Base-by-base conservation (phyloP, 2,888 invertebrate genomes). In the Helleia helle region DNA sequence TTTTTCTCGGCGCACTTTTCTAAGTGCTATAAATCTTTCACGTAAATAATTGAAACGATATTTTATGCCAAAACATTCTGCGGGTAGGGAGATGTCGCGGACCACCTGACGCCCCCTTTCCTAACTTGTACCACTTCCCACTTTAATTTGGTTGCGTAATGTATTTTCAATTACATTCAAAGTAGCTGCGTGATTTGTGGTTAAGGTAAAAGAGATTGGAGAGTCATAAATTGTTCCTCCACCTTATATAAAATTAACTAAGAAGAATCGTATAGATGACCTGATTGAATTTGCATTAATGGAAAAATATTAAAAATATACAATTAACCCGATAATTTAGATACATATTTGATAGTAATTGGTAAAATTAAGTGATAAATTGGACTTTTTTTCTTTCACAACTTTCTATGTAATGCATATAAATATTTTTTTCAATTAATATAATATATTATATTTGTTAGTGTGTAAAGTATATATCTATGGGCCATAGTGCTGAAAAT, bases 21-120 rank as follows among this genome's bases (percentile, higher is more conserved):
- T 80, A 84, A 84, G 83, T 80, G 71, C 79, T 42, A 84, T 84
- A 84, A 84, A 84, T 84, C 84, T 84, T 65, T 71, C 79, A 75
- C 79, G 83, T 85, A 86, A 86, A 86, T 86, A 86, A 86, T 86
- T 86, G 86, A 86, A 86, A 84, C 86, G 80, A 86, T 86, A 86
- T 86, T 86, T 86, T 86, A 86, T 84, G 84, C 84, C 84, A 79
- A n/a, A 83, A 81, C 83, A 83, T 84, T 81, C 80, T 77, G 73
- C 69, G 64, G 76, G 71, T 65, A 63, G 74, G 74, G 76, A 66
- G 71, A 65, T 72, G 80, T 71, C 71, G 70, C 71, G 55, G 55
- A 55, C 71, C 81, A 79, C 81, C 84, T 81, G 80, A 77, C 73
- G 60, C 71, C 71, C 72, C 66, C 69, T 66, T 64, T 52, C 65